Evolutionary conservation across 2,113 vertebrate species (phyloP).

Genomic region (Grus americana): DNA sequence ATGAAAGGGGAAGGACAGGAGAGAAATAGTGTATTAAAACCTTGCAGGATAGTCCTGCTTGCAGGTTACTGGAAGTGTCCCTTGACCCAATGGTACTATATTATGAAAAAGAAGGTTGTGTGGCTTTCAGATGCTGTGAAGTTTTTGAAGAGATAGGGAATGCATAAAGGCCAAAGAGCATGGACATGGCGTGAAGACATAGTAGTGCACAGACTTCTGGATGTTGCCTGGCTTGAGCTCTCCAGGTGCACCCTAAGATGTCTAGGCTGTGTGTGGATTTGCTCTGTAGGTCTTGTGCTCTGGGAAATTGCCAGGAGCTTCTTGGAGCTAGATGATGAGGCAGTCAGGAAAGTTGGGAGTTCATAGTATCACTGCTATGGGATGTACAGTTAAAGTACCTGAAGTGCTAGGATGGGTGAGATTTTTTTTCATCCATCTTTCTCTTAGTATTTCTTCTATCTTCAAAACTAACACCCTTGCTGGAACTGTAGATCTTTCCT

Average conservation of each 20-base stretch:
- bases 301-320: not conserved
- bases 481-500: not conserved
- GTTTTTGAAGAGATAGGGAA: not conserved
- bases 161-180: not conserved
- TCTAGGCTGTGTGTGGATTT: not conserved
- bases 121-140: not conserved
- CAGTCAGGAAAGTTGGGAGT: not conserved
- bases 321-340: not conserved
- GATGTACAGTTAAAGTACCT: rapidly evolving
- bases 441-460: not conserved
- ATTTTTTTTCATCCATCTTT: not conserved
- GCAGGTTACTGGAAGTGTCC: not conserved
- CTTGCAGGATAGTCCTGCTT: not conserved
- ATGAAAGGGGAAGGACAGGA: not conserved
- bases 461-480: not conserved
- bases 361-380: not conserved
- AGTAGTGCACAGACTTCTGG: not conserved
- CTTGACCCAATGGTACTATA: not conserved
- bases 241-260: not conserved
- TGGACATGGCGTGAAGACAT: not conserved
- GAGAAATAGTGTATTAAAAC: not conserved
- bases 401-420: not conserved
- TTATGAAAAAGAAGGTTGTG: not conserved
- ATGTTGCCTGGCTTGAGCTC: not conserved
- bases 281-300: not conserved